phyloP scores from a whole-genome alignment of 2,888 invertebrate genomes.

The Syrista parreyssii region DNA sequence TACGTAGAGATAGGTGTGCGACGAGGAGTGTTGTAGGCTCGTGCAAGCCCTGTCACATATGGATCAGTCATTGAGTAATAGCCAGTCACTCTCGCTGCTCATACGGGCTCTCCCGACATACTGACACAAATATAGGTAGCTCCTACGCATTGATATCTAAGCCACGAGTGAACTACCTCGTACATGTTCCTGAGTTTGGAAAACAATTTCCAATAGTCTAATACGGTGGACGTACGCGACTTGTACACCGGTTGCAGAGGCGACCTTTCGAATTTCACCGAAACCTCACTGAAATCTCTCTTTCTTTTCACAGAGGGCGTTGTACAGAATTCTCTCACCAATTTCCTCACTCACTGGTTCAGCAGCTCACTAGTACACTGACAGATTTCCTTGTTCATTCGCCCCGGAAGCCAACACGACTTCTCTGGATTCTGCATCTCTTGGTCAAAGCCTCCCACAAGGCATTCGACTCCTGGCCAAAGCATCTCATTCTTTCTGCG shows the following conservation, averaged over 20 bases:
- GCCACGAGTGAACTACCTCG: neutral
- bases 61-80: conserved; percentile 41
- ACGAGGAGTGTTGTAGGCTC: neutral
- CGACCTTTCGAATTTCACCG: conserved; percentile 38
- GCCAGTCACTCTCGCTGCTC: conserved; percentile 41
- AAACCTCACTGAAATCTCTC: conserved; percentile 23
- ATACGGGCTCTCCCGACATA: conserved; percentile 39
- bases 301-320: conserved; percentile 4
- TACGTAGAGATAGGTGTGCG: neutral
- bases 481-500: neutral
- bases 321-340: neutral
- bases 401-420: neutral
- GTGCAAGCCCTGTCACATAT: conserved; percentile 15
- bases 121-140: conserved; percentile 37
- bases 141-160: conserved; percentile 9
- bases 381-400: neutral
- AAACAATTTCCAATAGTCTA: neutral
- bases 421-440: neutral
- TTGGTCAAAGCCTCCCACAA: neutral
- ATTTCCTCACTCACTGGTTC: neutral
- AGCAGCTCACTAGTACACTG: neutral
- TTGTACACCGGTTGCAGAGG: conserved; percentile 19
- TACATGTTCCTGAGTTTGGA: neutral
- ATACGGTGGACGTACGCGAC: neutral
- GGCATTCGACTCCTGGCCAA: neutral